Conservation (phyloP, 2,797 vertebrate species). For the Brachyrhaphis roseni region DNA sequence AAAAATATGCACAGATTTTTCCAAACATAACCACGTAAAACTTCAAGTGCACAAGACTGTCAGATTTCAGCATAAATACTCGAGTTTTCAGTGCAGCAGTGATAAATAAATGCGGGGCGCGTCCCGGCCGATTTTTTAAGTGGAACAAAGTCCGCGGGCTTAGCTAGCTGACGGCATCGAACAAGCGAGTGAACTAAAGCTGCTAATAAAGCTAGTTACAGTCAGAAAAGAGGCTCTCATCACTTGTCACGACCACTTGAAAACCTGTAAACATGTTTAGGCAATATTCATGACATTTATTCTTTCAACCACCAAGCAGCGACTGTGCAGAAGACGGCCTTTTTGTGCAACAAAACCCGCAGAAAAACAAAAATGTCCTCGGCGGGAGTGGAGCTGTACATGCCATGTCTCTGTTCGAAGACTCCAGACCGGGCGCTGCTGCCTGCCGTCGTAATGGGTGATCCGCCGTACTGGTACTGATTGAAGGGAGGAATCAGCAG, state of each 20-base stretch:
- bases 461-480: constrained; percentile 58
- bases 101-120: constrained; percentile 29
- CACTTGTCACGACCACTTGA: constrained; percentile 20
- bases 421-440: constrained; percentile 26
- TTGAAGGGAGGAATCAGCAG: constrained; percentile 3
- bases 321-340: constrained; percentile 15
- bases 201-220: constrained; percentile 34
- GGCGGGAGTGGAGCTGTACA: constrained; percentile 14
- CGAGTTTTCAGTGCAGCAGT: constrained; percentile 45
- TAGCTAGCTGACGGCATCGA: constrained; percentile 40
- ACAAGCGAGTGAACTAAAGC: constrained; percentile 36
- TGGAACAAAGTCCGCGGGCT: constrained; percentile 11
- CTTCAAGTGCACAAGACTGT: constrained; percentile 57
- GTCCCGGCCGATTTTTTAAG: constrained; percentile 28
- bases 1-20: constrained; percentile 78
- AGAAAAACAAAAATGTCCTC: constrained; percentile 32
- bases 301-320: constrained; percentile 27
- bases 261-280: constrained; percentile 63
- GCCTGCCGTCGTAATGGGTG: constrained; percentile 43
- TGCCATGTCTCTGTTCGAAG: constrained; percentile 6
- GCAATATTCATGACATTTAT: constrained; percentile 30
- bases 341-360: constrained; percentile 59
- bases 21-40: constrained; percentile 53
- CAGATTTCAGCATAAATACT: constrained; percentile 52
- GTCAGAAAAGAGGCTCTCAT: constrained; percentile 15